Base-by-base conservation (phyloP, 2,797 vertebrate genomes). In the Acrossocheilus fasciatus region DNA sequence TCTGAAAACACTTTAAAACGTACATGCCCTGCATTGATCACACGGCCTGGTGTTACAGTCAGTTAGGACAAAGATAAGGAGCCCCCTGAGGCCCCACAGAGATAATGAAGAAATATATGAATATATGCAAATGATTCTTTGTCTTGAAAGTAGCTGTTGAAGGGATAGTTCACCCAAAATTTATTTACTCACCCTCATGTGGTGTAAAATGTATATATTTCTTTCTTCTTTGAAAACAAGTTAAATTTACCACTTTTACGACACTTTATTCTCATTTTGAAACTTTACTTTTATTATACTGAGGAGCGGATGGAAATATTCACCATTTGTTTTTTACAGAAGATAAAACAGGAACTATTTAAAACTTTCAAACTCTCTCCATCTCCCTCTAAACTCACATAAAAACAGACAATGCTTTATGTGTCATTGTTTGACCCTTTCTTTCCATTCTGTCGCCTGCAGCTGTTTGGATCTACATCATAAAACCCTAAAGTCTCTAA, bases 1-100 rank as follows among this genome's bases (percentile, higher is more conserved):
- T 91, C 87, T 88, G 89, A 90, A 93, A 92, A 87, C 90, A 91
- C 91, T 93, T 95, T 93, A 94, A 87, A 85, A 70, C 57, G 17
- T 47, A 47, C 86, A 77, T 17, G 54, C n/a, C 54, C 43, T 85
- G 52, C 54, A 78, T 43, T 79, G 87, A 84, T 82, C 62, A 45
- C 52, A 74, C 5, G 41, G 66, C 30, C 34, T 30, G 59, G 70
- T 82, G 66, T 23, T 12, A n/a, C 26, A 72, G 36, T 79, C 66
- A 81, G 57, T 75, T 26, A 84, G 50, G 45, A 83, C 81, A 69
- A 69, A 68, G 23, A 68, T 20, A 34, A 77, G 82, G 30, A 77
- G 45, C 30, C 82, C 41, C 20, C 72, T 18, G 18, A 6, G n/a
- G 69, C 9, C 69, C 69, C 54, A 34, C 6, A 43, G 39, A 62